These are phyloP conservation scores for Perithous albicinctus DNA, from an alignment of 2,888 invertebrate species.

Conservation along the genomic window DNA sequence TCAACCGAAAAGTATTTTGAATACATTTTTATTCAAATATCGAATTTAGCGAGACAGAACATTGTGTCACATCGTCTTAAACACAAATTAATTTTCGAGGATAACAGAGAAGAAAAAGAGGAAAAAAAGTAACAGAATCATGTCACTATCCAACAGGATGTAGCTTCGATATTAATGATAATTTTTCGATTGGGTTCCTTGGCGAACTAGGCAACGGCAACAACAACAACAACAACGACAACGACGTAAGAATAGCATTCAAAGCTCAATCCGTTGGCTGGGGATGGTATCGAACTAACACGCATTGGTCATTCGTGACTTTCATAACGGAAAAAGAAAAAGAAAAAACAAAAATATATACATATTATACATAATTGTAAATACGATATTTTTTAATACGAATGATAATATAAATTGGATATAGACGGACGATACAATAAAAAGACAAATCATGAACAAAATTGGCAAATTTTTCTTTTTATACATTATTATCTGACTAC, in stretches of 20 bases:
- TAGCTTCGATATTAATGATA: constrained; percentile 40
- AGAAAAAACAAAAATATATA: constrained; percentile 29
- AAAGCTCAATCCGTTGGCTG: constrained; percentile 55
- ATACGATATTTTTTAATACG: constrained; percentile 55
- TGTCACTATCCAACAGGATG: constrained; percentile 35
- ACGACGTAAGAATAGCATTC: constrained; percentile 36
- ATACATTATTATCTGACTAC: too few species aligned
- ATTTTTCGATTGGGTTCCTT: constrained; percentile 33
- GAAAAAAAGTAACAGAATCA: constrained; percentile 30
- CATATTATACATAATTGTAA: constrained; percentile 51
- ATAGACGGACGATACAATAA: constrained; percentile 45
- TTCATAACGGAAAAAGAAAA: constrained; percentile 4
- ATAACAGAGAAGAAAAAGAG: constrained; percentile 5
- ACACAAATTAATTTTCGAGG: constrained; percentile 47
- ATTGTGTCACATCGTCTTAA: neutral
- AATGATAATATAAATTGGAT: constrained; percentile 51
- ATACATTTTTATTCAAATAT: too few species aligned
- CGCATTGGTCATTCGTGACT: constrained; percentile 47
- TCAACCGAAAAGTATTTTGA: too few species aligned
- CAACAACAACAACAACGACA: constrained; percentile 35
- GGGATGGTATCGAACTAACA: constrained; percentile 53
- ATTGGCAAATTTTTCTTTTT: constrained; percentile 45
- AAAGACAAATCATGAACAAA: constrained; percentile 37
- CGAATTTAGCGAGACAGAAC: constrained; percentile 1
- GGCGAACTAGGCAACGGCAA: constrained; percentile 12